phyloP scores from a whole-genome alignment of 2,797 vertebrate species.

The Lycodopsis pacificus region DNA sequence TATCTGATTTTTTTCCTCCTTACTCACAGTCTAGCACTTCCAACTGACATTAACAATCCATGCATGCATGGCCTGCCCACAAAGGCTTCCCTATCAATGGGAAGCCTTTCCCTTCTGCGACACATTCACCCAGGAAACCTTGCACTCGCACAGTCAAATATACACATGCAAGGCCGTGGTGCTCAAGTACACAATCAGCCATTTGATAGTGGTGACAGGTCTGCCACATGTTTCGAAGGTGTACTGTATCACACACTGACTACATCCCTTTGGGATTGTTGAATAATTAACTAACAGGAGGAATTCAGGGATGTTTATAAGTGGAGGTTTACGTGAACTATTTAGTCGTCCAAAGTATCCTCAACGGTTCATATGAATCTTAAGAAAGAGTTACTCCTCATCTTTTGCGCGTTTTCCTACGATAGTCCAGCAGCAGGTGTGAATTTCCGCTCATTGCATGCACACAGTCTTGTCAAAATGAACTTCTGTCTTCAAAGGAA shows the following conservation, averaged over 20 bases:
- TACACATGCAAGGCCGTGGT: slow-evolving; percentile 48
- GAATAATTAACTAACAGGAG: slow-evolving; percentile 33
- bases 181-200: slow-evolving; percentile 44
- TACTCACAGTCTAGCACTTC: slow-evolving; percentile 66
- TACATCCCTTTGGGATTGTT: slow-evolving; percentile 38
- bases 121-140: slow-evolving; percentile 41
- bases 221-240: slow-evolving; percentile 44
- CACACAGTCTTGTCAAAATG: too few species aligned
- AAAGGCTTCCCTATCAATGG: slow-evolving; percentile 72
- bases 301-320: slow-evolving; percentile 24
- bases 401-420: too few species aligned
- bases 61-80: slow-evolving; percentile 68
- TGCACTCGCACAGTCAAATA: slow-evolving; percentile 34
- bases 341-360: background rate
- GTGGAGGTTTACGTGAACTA: slow-evolving; percentile 25
- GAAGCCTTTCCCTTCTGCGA: slow-evolving; percentile 29
- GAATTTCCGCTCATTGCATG: background rate
- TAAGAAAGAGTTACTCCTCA: too few species aligned
- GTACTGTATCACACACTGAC: slow-evolving; percentile 21
- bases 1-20: slow-evolving; percentile 55
- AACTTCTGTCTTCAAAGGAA: background rate
- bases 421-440: background rate
- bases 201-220: slow-evolving; percentile 55
- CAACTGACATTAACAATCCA: slow-evolving; percentile 71
- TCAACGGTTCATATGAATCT: background rate